phyloP scores from a whole-genome alignment of 2,888 invertebrate genomes.

The Spodoptera littoralis region DNA sequence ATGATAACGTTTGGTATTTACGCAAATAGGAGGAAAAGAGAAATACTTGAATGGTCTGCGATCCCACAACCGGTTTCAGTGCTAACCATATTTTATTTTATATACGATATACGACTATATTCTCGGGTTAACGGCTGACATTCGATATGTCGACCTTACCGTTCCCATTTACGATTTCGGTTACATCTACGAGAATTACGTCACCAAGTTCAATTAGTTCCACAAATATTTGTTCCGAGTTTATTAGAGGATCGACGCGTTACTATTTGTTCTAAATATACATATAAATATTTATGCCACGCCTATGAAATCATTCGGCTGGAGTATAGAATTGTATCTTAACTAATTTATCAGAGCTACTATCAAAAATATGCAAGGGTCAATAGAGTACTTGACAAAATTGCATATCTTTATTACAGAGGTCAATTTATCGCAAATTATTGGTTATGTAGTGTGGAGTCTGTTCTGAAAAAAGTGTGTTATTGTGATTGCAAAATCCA shows the following conservation, averaged over 20 bases:
- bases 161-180: slow-evolving; percentile 53
- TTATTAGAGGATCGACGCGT: slow-evolving; percentile 27
- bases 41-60: slow-evolving; percentile 37
- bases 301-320: background rate
- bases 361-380: slow-evolving; percentile 7
- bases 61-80: slow-evolving; percentile 37
- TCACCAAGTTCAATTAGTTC: slow-evolving; percentile 54
- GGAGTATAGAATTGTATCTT: background rate
- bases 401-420: slow-evolving; percentile 5
- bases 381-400: slow-evolving; percentile 15
- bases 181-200: slow-evolving; percentile 42
- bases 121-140: slow-evolving; percentile 50
- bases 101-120: slow-evolving; percentile 14
- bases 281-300: slow-evolving; percentile 25
- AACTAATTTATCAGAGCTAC: slow-evolving; percentile 7
- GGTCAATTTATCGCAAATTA: slow-evolving; percentile 20
- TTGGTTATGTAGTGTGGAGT: slow-evolving; percentile 11
- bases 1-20: slow-evolving; percentile 29
- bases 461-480: background rate
- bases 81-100: slow-evolving; percentile 36
- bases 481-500: background rate
- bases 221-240: slow-evolving; percentile 48
- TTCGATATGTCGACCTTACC: slow-evolving; percentile 50
- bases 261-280: slow-evolving; percentile 23
- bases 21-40: slow-evolving; percentile 21